phyloP scores from a whole-genome alignment of 2,113 vertebrate species.

The Etheostoma cragini region DNA sequence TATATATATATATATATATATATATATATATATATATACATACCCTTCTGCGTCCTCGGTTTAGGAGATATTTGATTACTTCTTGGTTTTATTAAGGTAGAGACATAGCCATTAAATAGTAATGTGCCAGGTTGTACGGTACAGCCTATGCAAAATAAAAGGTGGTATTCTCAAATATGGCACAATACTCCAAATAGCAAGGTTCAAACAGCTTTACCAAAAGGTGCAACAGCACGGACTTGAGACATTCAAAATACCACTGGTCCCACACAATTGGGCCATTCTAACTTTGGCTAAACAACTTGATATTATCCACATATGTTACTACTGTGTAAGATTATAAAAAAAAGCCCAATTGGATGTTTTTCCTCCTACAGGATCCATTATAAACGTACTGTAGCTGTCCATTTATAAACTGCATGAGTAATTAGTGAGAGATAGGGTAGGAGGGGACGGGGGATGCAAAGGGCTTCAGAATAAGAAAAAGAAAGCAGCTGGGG shows the following conservation, averaged over 20 bases:
- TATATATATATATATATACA: too few species aligned
- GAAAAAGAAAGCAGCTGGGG: constrained; percentile 24
- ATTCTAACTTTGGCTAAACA: not conserved
- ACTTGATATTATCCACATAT: not conserved
- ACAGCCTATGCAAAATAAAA: not conserved
- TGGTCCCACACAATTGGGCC: not conserved
- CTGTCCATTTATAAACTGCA: constrained; percentile 5
- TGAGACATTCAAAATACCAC: not conserved
- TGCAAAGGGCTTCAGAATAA: constrained; percentile 14
- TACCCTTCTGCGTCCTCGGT: constrained; percentile 53
- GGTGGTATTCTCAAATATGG: not conserved
- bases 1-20: too few species aligned
- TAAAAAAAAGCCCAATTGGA: not conserved
- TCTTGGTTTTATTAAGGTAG: constrained; percentile 26
- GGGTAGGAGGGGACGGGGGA: not conserved
- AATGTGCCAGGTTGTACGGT: constrained; percentile 21
- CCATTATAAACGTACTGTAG: not conserved
- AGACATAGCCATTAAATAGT: constrained; percentile 36
- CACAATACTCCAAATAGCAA: not conserved
- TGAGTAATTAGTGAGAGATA: not conserved
- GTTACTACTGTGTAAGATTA: not conserved
- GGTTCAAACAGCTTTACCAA: not conserved
- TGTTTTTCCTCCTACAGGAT: not conserved
- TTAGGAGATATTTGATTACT: constrained; percentile 61
- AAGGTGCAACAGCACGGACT: not conserved